phyloP scores from a whole-genome alignment of 2,888 invertebrate species.

The Hemithea aestivaria region DNA sequence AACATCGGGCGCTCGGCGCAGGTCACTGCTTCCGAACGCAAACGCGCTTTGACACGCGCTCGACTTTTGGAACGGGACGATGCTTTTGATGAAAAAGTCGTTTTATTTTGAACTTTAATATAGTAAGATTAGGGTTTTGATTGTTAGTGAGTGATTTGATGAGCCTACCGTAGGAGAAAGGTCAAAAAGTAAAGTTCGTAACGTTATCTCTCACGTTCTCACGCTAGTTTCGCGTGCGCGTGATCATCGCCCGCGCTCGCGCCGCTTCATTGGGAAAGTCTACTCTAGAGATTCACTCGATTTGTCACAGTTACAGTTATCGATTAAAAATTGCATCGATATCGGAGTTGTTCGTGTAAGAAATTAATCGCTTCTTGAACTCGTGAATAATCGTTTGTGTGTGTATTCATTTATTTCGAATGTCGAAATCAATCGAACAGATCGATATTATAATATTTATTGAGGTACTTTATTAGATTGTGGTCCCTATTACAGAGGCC shows the following conservation, averaged over 20 bases:
- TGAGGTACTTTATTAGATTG: too few relatives aligned
- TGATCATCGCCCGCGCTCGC: constrained; percentile 36
- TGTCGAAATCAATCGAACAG: constrained; percentile 8
- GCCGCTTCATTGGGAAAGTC: constrained; percentile 54
- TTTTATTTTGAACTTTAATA: constrained; percentile 19
- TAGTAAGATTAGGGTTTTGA: constrained; percentile 8
- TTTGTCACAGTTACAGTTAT: constrained; percentile 56
- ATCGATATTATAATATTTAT: too few relatives aligned
- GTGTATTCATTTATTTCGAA: constrained; percentile 18
- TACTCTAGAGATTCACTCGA: constrained; percentile 50
- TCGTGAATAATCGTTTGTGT: constrained; percentile 22
- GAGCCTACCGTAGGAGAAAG: constrained; percentile 49
- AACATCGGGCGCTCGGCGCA: constrained; percentile 58
- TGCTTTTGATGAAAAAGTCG: constrained; percentile 7
- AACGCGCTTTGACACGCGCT: constrained; percentile 67
- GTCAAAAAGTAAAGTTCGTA: constrained; percentile 59
- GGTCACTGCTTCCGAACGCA: constrained; percentile 73
- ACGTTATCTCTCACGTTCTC: constrained; percentile 63
- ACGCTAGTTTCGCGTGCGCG: constrained; percentile 59
- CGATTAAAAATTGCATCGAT: constrained; percentile 40
- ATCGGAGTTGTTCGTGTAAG: constrained; percentile 35
- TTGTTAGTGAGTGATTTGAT: not conserved
- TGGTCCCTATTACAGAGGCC: too few relatives aligned
- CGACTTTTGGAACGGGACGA: constrained; percentile 44
- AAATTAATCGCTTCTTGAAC: constrained; percentile 34